phyloP scores from a whole-genome alignment of 2,797 vertebrate species.

The Microctenopoma steveboyesi region DNA sequence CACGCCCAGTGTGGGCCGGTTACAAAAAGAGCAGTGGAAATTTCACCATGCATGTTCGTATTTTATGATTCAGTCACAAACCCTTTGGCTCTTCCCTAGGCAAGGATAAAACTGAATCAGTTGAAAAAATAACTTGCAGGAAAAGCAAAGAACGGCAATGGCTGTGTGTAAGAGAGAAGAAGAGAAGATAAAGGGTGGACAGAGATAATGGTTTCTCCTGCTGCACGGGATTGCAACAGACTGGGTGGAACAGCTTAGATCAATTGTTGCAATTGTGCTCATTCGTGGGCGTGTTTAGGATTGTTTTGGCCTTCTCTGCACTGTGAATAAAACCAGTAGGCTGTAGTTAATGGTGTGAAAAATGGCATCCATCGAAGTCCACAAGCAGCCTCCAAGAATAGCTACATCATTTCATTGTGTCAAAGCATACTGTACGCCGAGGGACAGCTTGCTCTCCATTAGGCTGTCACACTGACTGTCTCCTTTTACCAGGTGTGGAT shows the following conservation, averaged over 20 bases:
- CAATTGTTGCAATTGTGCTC: slow-evolving; percentile 79
- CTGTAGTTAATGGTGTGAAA: slow-evolving; percentile 84
- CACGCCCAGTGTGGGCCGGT: slow-evolving; percentile 41
- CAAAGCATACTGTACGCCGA: slow-evolving; percentile 70
- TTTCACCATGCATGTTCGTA: slow-evolving; percentile 42
- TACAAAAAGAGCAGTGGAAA: slow-evolving; percentile 40
- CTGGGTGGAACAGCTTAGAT: slow-evolving; percentile 76
- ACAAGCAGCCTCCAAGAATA: slow-evolving; percentile 77
- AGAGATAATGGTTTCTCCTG: slow-evolving; percentile 71
- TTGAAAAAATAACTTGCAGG: slow-evolving; percentile 41
- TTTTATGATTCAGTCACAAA: slow-evolving; percentile 49
- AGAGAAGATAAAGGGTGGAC: slow-evolving; percentile 53
- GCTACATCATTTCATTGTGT: slow-evolving; percentile 80
- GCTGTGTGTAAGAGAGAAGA: slow-evolving; percentile 29
- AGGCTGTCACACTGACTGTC: slow-evolving; percentile 33
- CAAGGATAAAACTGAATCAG: slow-evolving; percentile 43
- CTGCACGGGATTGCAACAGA: slow-evolving; percentile 69
- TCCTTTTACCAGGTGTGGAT: slow-evolving; percentile 26
- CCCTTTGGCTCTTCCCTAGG: slow-evolving; percentile 44
- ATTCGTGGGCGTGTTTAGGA: slow-evolving; percentile 77
- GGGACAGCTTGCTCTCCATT: slow-evolving; percentile 64
- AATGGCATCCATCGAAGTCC: slow-evolving; percentile 74
- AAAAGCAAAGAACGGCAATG: slow-evolving; percentile 36
- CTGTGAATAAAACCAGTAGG: slow-evolving; percentile 84
- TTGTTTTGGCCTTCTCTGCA: slow-evolving; percentile 77